Percentiles rank a stretch among this genome's conserved stretches.
Conservation (phyloP, 1,140 invertebrate species). For the Dreissena rostriformis region DNA sequence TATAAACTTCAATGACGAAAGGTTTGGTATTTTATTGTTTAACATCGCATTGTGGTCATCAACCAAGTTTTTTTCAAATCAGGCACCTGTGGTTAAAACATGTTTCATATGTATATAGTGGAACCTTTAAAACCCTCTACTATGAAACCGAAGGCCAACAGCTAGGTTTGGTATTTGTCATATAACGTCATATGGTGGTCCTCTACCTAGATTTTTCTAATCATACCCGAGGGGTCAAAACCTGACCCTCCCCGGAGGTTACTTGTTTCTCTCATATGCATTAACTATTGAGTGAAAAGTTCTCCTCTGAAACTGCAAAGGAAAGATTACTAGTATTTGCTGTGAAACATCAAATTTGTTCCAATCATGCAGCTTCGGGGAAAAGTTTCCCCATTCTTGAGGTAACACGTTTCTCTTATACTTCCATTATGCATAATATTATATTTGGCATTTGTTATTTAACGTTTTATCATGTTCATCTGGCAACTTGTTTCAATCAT, state of each 20-base stretch:
- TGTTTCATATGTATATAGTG: neutral
- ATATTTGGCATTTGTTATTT: too few relatives aligned
- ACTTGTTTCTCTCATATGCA: too few relatives aligned
- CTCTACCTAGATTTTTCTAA: neutral
- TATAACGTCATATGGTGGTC: neutral
- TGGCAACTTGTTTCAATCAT: too few relatives aligned
- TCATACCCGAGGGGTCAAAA: neutral
- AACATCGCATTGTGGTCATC: neutral
- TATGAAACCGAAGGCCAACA: neutral
- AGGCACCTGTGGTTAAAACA: neutral
- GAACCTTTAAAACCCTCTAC: neutral
- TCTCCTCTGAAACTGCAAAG: neutral
- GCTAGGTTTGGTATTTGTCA: neutral
- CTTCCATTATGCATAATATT: too few relatives aligned
- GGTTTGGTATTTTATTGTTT: neutral
- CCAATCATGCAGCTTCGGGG: neutral
- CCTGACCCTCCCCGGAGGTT: too few relatives aligned
- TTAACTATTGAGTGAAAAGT: too few relatives aligned
- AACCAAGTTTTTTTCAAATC: neutral
- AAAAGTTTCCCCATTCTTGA: neutral
- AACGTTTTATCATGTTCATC: too few relatives aligned
- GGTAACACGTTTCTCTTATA: too few relatives aligned
- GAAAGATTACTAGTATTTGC: neutral
- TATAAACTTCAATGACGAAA: neutral
- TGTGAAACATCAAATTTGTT: neutral